These are phyloP conservation scores for Panonychus citri DNA, from an alignment of 1,140 invertebrate species.

Conservation along the genomic window DNA sequence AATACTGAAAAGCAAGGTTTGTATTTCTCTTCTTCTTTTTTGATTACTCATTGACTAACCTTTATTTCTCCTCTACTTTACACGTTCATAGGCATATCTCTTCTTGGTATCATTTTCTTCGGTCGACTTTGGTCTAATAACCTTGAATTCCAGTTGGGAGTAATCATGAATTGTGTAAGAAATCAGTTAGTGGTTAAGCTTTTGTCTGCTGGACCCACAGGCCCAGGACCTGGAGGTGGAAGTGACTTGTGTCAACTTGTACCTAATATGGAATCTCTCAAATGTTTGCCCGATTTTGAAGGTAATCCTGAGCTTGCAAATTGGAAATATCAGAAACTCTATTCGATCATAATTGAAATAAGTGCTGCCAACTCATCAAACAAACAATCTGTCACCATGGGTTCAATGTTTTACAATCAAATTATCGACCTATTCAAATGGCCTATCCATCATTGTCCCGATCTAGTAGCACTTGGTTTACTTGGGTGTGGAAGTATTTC, in stretches of 20 bases:
- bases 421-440: slow-evolving; percentile 78
- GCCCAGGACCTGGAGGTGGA: background rate
- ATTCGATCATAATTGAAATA: slow-evolving; percentile 10
- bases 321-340: slow-evolving; percentile 13
- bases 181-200: slow-evolving; percentile 4
- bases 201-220: slow-evolving; percentile 1
- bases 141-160: slow-evolving; percentile 9
- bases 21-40: background rate
- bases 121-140: slow-evolving; percentile 8
- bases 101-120: slow-evolving; percentile 10
- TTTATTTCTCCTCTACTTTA: background rate
- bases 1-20: slow-evolving; percentile 12
- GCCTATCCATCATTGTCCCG: slow-evolving; percentile 74
- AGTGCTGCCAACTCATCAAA: slow-evolving; percentile 1
- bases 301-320: slow-evolving; percentile 1
- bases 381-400: background rate
- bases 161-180: slow-evolving; percentile 9
- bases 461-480: slow-evolving; percentile 63
- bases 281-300: slow-evolving; percentile 12
- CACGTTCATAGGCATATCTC: slow-evolving; percentile 4
- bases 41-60: background rate
- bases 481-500: slow-evolving; percentile 20
- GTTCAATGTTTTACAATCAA: slow-evolving; percentile 25
- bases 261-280: slow-evolving; percentile 9
- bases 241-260: slow-evolving; percentile 6